Percentiles rank a stretch among this genome's conserved stretches.
These are phyloP conservation scores for Stenotaenia linearis DNA, from an alignment of 2,888 invertebrate genomes.

Conservation along the genomic window DNA sequence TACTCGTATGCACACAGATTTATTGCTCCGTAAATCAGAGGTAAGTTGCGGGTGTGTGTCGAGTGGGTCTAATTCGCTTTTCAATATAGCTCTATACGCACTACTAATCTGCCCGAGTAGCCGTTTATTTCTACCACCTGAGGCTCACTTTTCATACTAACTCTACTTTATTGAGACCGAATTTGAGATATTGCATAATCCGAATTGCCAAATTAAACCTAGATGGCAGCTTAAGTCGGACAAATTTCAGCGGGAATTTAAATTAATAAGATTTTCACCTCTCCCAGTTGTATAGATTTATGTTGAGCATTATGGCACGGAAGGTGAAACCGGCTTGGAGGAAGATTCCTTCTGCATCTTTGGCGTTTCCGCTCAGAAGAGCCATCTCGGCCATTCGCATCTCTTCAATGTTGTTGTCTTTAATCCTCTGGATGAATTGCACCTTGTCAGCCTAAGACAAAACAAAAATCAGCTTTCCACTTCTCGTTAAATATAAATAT, in stretches of 20 bases:
- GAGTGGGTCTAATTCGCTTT: background rate
- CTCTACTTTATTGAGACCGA: background rate
- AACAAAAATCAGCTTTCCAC: background rate
- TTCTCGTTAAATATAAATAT: too few species aligned
- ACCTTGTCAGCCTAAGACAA: slow-evolving; percentile 48
- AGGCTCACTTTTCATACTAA: background rate
- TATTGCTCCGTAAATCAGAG: background rate
- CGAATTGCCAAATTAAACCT: background rate
- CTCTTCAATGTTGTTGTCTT: slow-evolving; percentile 48
- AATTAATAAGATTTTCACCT: slow-evolving; percentile 51
- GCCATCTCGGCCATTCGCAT: slow-evolving; percentile 51
- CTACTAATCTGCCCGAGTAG: background rate
- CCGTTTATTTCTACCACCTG: background rate
- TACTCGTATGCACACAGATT: background rate
- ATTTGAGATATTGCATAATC: background rate
- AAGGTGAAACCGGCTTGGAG: slow-evolving; percentile 62
- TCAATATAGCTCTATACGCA: background rate
- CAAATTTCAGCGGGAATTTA: background rate
- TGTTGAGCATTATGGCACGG: slow-evolving; percentile 65
- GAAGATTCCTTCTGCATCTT: slow-evolving; percentile 66
- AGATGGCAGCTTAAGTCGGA: background rate
- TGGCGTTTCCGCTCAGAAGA: slow-evolving; percentile 60
- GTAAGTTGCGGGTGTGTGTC: background rate
- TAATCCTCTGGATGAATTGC: slow-evolving; percentile 53
- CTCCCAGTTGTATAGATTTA: slow-evolving; percentile 67